Evolutionary conservation across 2,888 invertebrate species (phyloP), one percentile per base, ranked within the genome.

Genomic region (Amphipyra berbera): DNA sequence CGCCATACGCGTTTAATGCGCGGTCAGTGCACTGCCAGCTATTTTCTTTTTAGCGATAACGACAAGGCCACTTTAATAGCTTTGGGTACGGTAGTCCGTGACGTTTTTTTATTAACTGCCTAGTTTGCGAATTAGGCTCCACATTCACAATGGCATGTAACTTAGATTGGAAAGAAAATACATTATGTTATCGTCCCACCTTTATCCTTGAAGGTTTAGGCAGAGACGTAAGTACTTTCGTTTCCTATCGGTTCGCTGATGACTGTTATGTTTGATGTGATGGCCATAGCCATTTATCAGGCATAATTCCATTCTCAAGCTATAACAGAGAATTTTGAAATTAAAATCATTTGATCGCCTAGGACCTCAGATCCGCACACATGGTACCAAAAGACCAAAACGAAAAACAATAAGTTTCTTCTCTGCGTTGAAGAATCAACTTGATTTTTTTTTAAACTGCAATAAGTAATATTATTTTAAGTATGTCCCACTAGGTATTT

Each of bases 31-130:
- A 84, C 88, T 77, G 79, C 64, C 68, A 81, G 82, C 86, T 88
- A 88, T 90, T 89, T 91, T 89, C 88, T 88, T 88, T 83, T 85
- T 79, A 82, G 87, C 92, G 93, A 93, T 93, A 93, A 91, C 90
- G 83, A 77, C 92, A 92, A 92, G 93, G 92, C 91, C 90, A 84
- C 84, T 83, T 84, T 91, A 91, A 92, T 91, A 85, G 90, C 88
- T 90, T 92, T 90, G 84, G 91, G 89, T 89, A 92, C 88, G 91
- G 88, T 89, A 84, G 83, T 78, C 82, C 78, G 82, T 83, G 79
- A 80, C 81, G 74, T 80, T 80, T 82, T 83, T 82, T 82, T 84
- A 82, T 82, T 78, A 82, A 82, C 79, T 76, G 74, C 82, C 81
- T 81, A 78, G 80, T 79, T 80, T 78, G 77, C 76, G 78, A 83